phyloP scores from a whole-genome alignment of 2,113 vertebrate species.

The Cricetomys ansorgei region DNA sequence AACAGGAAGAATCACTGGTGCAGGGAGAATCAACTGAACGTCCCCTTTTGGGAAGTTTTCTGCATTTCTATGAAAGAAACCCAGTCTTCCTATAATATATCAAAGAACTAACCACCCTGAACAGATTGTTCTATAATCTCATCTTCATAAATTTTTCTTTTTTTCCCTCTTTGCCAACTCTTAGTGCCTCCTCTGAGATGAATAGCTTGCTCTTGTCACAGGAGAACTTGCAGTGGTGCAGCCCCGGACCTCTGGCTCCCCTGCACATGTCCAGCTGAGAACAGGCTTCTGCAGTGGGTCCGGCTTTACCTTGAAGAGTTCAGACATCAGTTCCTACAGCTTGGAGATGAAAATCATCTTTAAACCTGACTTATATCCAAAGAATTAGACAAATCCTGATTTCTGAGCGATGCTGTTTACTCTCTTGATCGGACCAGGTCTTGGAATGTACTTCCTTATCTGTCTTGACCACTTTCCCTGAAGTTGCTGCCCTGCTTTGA shows the following conservation, averaged over 20 bases:
- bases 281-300: background rate
- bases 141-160: background rate
- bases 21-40: background rate
- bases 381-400: background rate
- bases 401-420: background rate
- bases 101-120: background rate
- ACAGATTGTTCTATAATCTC: background rate
- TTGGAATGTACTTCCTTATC: background rate
- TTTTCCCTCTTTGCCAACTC: background rate
- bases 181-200: background rate
- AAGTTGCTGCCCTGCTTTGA: background rate
- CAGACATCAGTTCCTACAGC: background rate
- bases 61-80: conserved; percentile 48
- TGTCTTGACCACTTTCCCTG: background rate
- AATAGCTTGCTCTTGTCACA: background rate
- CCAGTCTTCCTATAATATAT: background rate
- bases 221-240: background rate
- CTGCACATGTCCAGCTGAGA: background rate
- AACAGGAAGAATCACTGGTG: background rate
- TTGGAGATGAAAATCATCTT: background rate
- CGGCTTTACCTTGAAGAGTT: accelerated
- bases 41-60: background rate
- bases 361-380: background rate
- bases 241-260: background rate
- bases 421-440: background rate